These are phyloP conservation scores for Pimephales promelas DNA, from an alignment of 2,113 vertebrate species.

Conservation along the genomic window DNA sequence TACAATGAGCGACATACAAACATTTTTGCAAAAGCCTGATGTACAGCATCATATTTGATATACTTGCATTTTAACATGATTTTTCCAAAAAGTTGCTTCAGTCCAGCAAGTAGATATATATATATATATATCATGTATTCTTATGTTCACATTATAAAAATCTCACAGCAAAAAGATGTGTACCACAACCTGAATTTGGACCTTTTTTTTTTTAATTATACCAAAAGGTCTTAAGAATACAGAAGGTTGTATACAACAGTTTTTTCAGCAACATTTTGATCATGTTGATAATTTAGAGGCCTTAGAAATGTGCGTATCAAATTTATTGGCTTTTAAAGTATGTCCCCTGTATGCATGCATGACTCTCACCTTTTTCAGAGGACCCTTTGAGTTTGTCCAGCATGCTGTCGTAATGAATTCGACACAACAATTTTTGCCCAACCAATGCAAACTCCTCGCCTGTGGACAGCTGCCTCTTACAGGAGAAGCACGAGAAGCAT, in stretches of 20 bases:
- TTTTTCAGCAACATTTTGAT: not conserved
- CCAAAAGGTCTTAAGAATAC: not conserved
- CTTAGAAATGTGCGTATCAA: not conserved
- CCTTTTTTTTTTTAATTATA: not conserved
- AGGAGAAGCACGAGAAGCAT: slow-evolving; percentile 95
- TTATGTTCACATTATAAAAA: not conserved
- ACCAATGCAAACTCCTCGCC: slow-evolving; percentile 96
- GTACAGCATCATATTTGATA: not conserved
- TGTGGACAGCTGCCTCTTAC: slow-evolving; percentile 93
- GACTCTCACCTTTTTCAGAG: slow-evolving; percentile 85
- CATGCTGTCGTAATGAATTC: slow-evolving; percentile 94
- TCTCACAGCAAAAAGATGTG: not conserved
- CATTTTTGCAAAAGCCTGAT: not conserved
- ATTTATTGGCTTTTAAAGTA: not conserved
- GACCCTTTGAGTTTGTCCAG: slow-evolving; percentile 92
- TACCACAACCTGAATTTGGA: not conserved
- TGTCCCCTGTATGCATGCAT: not conserved
- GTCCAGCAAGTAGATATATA: not conserved
- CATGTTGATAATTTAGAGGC: not conserved
- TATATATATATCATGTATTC: too few relatives aligned
- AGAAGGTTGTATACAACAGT: not conserved
- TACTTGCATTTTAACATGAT: not conserved
- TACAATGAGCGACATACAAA: not conserved
- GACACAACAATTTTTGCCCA: slow-evolving; percentile 92
- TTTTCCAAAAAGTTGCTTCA: not conserved